Percentiles rank a stretch among this genome's conserved stretches.
These are phyloP conservation scores for Bhutanitis thaidina DNA, from an alignment of 2,888 invertebrate species.

Conservation along the genomic window DNA sequence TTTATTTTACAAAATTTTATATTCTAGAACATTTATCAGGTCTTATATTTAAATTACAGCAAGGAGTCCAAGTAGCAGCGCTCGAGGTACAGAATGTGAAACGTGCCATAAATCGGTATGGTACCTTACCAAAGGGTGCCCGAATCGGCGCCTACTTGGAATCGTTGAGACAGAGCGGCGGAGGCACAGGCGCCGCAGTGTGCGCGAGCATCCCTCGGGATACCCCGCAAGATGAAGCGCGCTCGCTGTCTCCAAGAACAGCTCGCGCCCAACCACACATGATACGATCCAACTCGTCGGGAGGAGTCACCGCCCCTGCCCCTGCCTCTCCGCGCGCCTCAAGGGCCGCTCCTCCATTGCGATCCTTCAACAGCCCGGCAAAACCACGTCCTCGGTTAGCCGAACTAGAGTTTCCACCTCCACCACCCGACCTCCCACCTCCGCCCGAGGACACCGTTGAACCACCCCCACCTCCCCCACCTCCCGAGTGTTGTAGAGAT, in stretches of 20 bases:
- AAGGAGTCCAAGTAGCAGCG: conserved; percentile 91
- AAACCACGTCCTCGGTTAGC: conserved; percentile 87
- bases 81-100: conserved; percentile 97
- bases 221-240: conserved; percentile 54
- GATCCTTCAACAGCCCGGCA: conserved; percentile 85
- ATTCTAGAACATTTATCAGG: too few relatives aligned
- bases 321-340: conserved; percentile 64
- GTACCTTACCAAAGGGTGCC: conserved; percentile 97
- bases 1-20: too few relatives aligned
- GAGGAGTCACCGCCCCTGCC: conserved; percentile 85
- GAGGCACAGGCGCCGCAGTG: conserved; percentile 49
- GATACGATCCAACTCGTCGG: conserved; percentile 94
- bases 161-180: conserved; percentile 90
- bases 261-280: conserved; percentile 87
- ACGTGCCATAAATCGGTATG: conserved; percentile 95
- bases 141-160: conserved; percentile 98
- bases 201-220: conserved; percentile 54
- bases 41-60: conserved; percentile 30
- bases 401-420: conserved; percentile 93
- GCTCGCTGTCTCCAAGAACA: conserved; percentile 84
- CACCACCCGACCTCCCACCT: conserved; percentile 89
- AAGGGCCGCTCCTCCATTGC: conserved; percentile 58
- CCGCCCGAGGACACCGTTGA: conserved; percentile 84
- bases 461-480: conserved; percentile 58
- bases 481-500: conserved; percentile 80